These are phyloP conservation scores for Ficedula albicollis DNA, from an alignment of 2,797 vertebrate species.

Conservation along the genomic window DNA sequence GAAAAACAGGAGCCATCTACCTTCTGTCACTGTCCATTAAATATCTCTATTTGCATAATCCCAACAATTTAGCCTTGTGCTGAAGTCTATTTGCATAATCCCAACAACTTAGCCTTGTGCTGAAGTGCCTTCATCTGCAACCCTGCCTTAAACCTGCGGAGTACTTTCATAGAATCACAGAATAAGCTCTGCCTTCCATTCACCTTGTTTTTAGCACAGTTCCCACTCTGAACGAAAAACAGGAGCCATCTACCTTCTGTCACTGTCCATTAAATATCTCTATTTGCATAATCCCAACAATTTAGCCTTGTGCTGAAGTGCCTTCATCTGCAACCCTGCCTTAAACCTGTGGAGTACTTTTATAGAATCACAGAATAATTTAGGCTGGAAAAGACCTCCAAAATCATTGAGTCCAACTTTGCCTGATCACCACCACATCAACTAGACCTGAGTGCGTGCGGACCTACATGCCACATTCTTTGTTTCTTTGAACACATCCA, in stretches of 20 bases:
- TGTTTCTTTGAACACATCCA: background rate
- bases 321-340: background rate
- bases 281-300: background rate
- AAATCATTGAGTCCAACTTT: background rate
- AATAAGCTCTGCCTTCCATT: background rate
- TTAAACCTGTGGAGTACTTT: background rate
- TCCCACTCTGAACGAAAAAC: background rate
- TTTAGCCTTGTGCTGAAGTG: rapidly evolving
- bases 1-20: background rate
- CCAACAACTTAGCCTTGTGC: too few species aligned
- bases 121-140: too few species aligned
- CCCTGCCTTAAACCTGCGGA: too few species aligned
- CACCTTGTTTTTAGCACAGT: background rate
- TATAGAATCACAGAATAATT: background rate
- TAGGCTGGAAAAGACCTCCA: background rate
- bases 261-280: background rate
- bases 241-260: background rate
- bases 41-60: background rate
- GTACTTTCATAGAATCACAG: too few species aligned
- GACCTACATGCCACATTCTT: too few species aligned
- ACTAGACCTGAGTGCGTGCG: background rate
- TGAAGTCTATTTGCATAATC: too few species aligned
- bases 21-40: background rate
- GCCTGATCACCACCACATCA: background rate
- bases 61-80: background rate